A percentile compares a stretch with the other conserved stretches of the same genome.
Conservation (phyloP, 2,888 invertebrate species). For the Choristoneura rosaceana region DNA sequence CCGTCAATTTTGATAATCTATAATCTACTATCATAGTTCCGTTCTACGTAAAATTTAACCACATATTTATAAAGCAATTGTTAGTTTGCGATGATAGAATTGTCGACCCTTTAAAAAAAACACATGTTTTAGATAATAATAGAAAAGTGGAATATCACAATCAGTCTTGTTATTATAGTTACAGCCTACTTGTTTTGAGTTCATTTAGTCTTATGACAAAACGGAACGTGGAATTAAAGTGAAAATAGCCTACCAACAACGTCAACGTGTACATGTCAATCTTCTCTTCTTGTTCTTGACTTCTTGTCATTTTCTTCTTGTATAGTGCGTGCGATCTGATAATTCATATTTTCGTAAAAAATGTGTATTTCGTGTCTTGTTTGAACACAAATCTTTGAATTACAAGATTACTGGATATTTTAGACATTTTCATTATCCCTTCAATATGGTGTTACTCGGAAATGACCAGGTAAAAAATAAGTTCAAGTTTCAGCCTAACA, state of each 20-base stretch:
- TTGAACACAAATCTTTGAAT: constrained; percentile 41
- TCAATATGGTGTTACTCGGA: constrained; percentile 87
- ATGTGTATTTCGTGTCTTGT: constrained; percentile 50
- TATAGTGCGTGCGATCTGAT: constrained; percentile 33
- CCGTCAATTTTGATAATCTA: not conserved
- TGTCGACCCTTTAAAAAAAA: too few species aligned
- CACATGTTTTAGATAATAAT: too few species aligned
- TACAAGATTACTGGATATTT: constrained; percentile 41
- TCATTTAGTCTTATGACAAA: not conserved
- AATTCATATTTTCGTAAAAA: constrained; percentile 49
- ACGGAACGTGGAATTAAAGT: not conserved
- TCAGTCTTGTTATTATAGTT: not conserved
- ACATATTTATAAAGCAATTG: not conserved
- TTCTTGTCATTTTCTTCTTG: constrained; percentile 12
- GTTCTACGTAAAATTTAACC: not conserved
- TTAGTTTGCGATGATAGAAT: too few species aligned
- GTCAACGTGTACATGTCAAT: constrained; percentile 55
- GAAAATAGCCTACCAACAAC: constrained; percentile 27
- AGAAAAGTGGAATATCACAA: too few species aligned
- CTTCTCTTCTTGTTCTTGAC: not conserved
- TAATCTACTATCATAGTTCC: not conserved
- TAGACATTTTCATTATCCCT: constrained; percentile 40
- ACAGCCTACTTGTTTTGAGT: not conserved
- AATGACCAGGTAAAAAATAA: constrained; percentile 86
- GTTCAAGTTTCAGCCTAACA: constrained; percentile 19